Conservation (phyloP, 2,888 invertebrate species). For the Cephonodes hylas region DNA sequence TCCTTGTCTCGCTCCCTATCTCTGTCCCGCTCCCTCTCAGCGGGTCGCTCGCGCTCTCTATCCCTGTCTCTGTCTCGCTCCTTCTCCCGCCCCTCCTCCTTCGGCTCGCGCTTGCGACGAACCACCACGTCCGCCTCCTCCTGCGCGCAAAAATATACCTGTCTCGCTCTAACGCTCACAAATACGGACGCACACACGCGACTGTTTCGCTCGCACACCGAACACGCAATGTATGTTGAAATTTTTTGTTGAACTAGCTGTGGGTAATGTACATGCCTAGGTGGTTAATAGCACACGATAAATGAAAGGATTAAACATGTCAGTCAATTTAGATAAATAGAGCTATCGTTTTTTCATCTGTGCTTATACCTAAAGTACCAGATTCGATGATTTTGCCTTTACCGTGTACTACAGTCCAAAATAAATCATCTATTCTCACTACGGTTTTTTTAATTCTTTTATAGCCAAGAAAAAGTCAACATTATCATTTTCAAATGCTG, state of each 20-base stretch:
- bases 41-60: constrained; percentile 43
- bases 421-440: not conserved
- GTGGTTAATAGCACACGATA: not conserved
- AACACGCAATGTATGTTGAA: not conserved
- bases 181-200: constrained; percentile 15
- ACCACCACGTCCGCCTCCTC: constrained; percentile 84
- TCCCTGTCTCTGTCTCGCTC: constrained; percentile 36
- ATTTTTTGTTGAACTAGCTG: not conserved
- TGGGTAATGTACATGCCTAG: too few relatives aligned
- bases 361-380: too few relatives aligned
- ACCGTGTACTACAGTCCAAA: not conserved
- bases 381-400: too few relatives aligned
- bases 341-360: too few relatives aligned
- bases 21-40: constrained; percentile 61
- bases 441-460: not conserved
- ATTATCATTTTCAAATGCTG: too few relatives aligned
- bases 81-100: constrained; percentile 41
- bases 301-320: not conserved
- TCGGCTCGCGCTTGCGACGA: constrained; percentile 69
- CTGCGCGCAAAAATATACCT: constrained; percentile 58
- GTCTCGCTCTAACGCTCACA: constrained; percentile 15
- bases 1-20: constrained; percentile 41
- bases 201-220: constrained; percentile 1
- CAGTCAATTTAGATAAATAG: not conserved
- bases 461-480: too few relatives aligned